These are phyloP conservation scores for Cremastinae sp. DNA, from an alignment of 2,888 invertebrate species.

Conservation along the genomic window DNA sequence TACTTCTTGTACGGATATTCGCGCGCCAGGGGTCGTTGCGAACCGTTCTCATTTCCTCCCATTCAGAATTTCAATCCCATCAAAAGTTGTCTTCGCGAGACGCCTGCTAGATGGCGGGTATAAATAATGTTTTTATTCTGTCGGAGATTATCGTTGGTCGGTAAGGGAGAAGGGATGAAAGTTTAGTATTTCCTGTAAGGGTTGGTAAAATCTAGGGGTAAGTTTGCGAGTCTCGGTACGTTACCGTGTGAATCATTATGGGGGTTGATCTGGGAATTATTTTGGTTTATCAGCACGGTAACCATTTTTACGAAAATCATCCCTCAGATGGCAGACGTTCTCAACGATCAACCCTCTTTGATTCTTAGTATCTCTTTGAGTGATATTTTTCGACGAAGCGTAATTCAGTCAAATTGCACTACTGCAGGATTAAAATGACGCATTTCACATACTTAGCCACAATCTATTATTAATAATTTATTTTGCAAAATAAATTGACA, in stretches of 20 bases:
- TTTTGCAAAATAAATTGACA: slow-evolving; percentile 79
- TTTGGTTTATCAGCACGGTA: slow-evolving; percentile 3
- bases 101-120: slow-evolving; percentile 36
- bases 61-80: slow-evolving; percentile 17
- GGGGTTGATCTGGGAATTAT: not conserved
- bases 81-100: not conserved
- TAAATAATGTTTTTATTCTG: too few relatives aligned
- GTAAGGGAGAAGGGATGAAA: slow-evolving; percentile 30
- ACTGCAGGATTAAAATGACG: slow-evolving; percentile 51
- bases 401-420: too few relatives aligned
- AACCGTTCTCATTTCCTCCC: slow-evolving; percentile 23
- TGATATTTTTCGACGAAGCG: too few relatives aligned
- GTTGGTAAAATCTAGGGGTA: slow-evolving; percentile 45
- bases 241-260: slow-evolving; percentile 33
- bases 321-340: slow-evolving; percentile 28
- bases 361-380: too few relatives aligned
- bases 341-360: too few relatives aligned
- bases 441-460: slow-evolving; percentile 63
- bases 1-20: slow-evolving; percentile 59
- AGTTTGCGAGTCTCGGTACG: slow-evolving; percentile 28
- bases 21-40: slow-evolving; percentile 57
- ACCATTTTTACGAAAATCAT: slow-evolving; percentile 9
- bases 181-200: slow-evolving; percentile 27
- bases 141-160: slow-evolving; percentile 20
- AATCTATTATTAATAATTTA: slow-evolving; percentile 69